Base-by-base conservation (phyloP, 2,888 invertebrate species). In the Lobophora halterata region DNA sequence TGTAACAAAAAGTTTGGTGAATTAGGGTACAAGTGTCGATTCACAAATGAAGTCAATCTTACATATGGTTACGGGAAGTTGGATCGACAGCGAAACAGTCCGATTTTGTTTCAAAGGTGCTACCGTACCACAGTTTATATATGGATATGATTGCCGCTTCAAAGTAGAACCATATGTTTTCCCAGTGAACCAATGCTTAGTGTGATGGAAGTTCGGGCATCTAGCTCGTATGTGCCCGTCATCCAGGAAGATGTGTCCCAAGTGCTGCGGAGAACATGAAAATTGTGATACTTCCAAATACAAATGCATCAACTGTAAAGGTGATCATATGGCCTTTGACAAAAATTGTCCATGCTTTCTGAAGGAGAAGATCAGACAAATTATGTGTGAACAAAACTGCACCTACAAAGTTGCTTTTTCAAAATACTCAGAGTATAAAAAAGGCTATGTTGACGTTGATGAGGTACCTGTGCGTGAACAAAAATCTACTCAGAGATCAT, bases 141-240 rank as follows among this genome's bases (percentile, higher is more conserved):
- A 27, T 13, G 38, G 43, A 3, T 43, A 52, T 24, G 44, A 23
- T 3, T 24, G 42, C 3, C 35, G 48, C 1, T 32, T 50, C 1
- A 49, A 45, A 20, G 57, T 59, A 0, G 51, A 50, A 11, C 33
- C 38, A 0, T 53, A 50, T 13, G 26, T 42, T 1, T 56, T 55
- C 13, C 52, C 55, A 0, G 54, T 54, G 0, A 48, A 50, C 0
- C 55, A 58, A 6, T 57, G 54, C 25, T 43, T 45, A 0, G 27
- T 35, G 2, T 55, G 52, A 18, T 57, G 57, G 57, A 30, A 30
- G 11, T 25, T 25, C 13, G 25, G 25, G 3, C 25, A 25, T 14
- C 3, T 25, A 14, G 13, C 6, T 3, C 12, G n/a, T 5, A 13
- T 25, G n/a, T 25, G 25, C 7, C 25, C 25, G 5, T 7, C 14